Base-by-base conservation (phyloP, 2,113 vertebrate species). In the Anoplopoma fimbria region DNA sequence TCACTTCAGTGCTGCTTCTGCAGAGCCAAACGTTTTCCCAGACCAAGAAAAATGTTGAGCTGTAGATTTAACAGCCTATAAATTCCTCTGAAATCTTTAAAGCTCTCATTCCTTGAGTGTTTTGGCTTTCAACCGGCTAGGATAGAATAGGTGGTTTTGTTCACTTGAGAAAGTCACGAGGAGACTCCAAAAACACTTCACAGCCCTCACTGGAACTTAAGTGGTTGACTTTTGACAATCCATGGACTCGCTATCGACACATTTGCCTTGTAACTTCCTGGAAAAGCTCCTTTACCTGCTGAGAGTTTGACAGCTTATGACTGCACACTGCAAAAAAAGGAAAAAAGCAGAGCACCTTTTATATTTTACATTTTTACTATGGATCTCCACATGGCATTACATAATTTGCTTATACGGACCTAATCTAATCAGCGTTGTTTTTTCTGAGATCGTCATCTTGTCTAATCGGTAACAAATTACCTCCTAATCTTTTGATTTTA, bases 391-490 rank as follows among this genome's bases (percentile, higher is more conserved):
- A 62, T 82, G 42, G 42, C 73, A 77, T 78, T 67, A 85, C 36
- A 81, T 31, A 58, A 81, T 86, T 85, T 85, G 75, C 71, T 77
- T 45, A 75, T 67, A 76, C 87, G 81, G 85, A 88, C 82, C 81
- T 89, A 86, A 87, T 88, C 77, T 72, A 83, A 91, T 88, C 45
- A 77, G 87, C 34, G 29, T n/a, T 61, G 72, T 60, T 82, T 40
- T 86, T 73, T 60, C 42, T 63, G 34, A 87, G 27, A 77, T 84
- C 81, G 47, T 75, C 71, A 77, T 89, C 14, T 73, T 55, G 53
- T 89, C 69, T 87, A 64, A 90, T 87, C 84, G 86, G 65, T 92
- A 89, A 93, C 87, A 89, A 88, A 88, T 88, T 87, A 93, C 92
- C 92, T 93, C 88, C 84, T 88, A 84, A 87, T 88, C 70, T 36